Base-by-base conservation (phyloP, 2,888 invertebrate genomes). In the Sesia bembeciformis region DNA sequence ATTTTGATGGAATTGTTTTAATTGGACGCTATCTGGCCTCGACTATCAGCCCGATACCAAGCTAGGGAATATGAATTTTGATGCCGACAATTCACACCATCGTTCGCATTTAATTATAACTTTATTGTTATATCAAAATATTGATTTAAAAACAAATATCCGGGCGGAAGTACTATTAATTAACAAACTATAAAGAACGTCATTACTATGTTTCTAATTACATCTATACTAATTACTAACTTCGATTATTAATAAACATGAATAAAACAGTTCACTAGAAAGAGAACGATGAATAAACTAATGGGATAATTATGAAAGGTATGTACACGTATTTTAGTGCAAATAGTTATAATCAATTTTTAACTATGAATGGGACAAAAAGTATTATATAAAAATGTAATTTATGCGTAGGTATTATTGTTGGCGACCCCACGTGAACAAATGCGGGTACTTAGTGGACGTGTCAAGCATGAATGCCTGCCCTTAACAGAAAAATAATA, bases 1-100 rank as follows among this genome's bases (percentile, higher is more conserved):
- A 80, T 88, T 88, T 86, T 88, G 88, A 89, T 86, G 81, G 87
- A 88, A 87, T 88, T 87, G 86, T 86, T 88, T 88, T 89, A 89
- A 89, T 89, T 88, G 88, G 87, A 76, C 82, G 76, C 76, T 88
- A 88, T 86, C 87, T 81, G 65, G 59, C 62, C 64, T 70, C 62
- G 69, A 74, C 83, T 80, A 87, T 88, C 87, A 72, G 74, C 67
- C 72, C 74, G 76, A 78, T 81, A 77, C 74, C 72, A 75, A 74
- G 74, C 78, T 80, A 76, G 68, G 62, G 78, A 83, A 84, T 85
- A 85, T 84, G 78, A 86, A 84, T 81, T 79, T 79, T 72, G 78
- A 79, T 80, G 66, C 72, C 68, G 66, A 71, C 74, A 72, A 74
- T 84, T 82, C 82, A 84, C 82, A 81, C 81, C 78, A 76, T 67